Evolutionary conservation across 2,113 vertebrate genomes (phyloP).

Genomic region (Ammodytes marinus): DNA sequence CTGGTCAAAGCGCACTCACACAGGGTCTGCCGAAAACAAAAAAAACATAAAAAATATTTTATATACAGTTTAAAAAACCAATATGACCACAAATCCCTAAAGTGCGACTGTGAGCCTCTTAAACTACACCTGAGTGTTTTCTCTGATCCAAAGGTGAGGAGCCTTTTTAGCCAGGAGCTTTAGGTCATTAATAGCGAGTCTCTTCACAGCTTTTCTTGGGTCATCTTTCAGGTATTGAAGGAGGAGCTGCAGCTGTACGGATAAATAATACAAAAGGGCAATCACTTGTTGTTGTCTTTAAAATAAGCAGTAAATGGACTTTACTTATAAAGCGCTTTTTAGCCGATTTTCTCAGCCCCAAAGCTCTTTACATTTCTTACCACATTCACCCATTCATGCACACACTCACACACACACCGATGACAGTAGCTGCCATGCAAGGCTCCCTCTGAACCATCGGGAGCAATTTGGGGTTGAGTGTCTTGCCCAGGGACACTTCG

Average conservation of each 20-base stretch:
- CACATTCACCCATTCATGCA: too few relatives aligned
- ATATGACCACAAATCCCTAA: neutral
- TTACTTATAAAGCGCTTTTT: too few relatives aligned
- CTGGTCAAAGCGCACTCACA: conserved; percentile 95
- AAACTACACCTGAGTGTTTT: conserved; percentile 92
- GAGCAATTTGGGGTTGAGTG: too few relatives aligned
- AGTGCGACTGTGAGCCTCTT: neutral
- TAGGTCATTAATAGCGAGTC: conserved; percentile 93
- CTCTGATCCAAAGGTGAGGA: conserved; percentile 95
- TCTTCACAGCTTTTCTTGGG: conserved; percentile 95
- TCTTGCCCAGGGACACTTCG: too few relatives aligned
- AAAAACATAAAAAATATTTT: neutral
- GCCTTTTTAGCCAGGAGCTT: conserved; percentile 95
- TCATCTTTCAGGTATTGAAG: conserved; percentile 95
- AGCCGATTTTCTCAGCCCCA: too few relatives aligned
- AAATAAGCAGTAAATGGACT: too few relatives aligned
- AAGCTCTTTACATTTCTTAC: too few relatives aligned
- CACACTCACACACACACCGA: too few relatives aligned
- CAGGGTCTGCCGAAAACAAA: conserved; percentile 83
- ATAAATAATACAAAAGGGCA: neutral
- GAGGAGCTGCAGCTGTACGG: conserved; percentile 91
- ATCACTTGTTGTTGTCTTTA: neutral
- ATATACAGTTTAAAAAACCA: neutral
- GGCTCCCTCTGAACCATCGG: too few relatives aligned
- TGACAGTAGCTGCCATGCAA: too few relatives aligned